phyloP scores from a whole-genome alignment of 2,797 vertebrate species.

The Dendrocincla fuliginosa region DNA sequence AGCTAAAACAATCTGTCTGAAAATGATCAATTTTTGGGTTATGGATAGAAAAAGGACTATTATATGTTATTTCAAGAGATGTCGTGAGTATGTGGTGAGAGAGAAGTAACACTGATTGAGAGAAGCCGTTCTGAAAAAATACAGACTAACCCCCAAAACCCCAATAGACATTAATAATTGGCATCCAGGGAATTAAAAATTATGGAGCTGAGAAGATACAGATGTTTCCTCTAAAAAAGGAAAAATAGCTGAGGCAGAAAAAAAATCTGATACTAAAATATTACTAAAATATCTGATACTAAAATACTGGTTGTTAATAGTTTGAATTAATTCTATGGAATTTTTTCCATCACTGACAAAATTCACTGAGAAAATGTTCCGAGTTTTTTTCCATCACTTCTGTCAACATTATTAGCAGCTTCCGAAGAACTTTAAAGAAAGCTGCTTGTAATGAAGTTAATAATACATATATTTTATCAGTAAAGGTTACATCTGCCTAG shows the following conservation, averaged over 20 bases:
- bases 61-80: background rate
- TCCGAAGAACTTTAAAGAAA: slow-evolving; percentile 5
- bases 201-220: background rate
- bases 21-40: background rate
- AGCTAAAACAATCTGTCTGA: background rate
- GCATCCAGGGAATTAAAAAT: background rate
- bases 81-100: background rate
- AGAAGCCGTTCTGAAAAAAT: background rate
- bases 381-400: background rate
- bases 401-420: background rate
- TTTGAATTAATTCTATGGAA: background rate
- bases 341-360: background rate
- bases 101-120: background rate
- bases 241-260: background rate
- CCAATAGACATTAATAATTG: background rate
- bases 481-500: slow-evolving; percentile 12
- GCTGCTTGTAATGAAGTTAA: slow-evolving; percentile 5
- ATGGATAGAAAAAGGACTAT: background rate
- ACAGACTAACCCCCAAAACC: accelerated
- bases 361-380: background rate
- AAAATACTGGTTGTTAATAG: background rate
- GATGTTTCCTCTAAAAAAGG: background rate
- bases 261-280: background rate
- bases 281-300: no score
- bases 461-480: slow-evolving; percentile 18